Evolutionary conservation across 2,888 invertebrate species (phyloP).

Genomic region (Danaus chrysippus): DNA sequence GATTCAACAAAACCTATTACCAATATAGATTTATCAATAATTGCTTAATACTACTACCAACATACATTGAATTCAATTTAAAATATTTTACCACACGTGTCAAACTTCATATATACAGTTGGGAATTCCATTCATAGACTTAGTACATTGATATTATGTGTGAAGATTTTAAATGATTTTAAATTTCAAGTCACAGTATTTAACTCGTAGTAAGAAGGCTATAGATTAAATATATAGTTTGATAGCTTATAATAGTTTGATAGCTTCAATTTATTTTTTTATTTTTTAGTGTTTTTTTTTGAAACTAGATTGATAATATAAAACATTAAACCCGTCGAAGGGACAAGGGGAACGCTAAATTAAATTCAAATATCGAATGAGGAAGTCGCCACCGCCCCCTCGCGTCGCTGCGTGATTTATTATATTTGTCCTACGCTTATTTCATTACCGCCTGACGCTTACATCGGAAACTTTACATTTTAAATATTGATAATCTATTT

Average conservation of each 20-base stretch:
- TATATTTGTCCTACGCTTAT: slow-evolving; percentile 78
- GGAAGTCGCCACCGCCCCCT: slow-evolving; percentile 71
- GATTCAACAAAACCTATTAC: slow-evolving; percentile 11
- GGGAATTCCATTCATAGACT: too few relatives aligned
- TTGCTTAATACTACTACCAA: slow-evolving; percentile 6
- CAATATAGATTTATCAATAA: slow-evolving; percentile 7
- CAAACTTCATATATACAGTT: neutral
- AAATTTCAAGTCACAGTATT: too few relatives aligned
- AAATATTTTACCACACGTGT: neutral
- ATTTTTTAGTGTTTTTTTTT: neutral
- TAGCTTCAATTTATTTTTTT: neutral
- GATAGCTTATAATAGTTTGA: too few relatives aligned
- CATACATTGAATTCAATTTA: neutral
- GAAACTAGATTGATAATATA: slow-evolving; percentile 10
- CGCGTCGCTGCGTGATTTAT: slow-evolving; percentile 75
- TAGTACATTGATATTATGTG: too few relatives aligned
- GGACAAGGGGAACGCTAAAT: slow-evolving; percentile 71
- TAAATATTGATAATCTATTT: slow-evolving; percentile 23
- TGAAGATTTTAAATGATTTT: too few relatives aligned
- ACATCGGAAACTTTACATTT: slow-evolving; percentile 26
- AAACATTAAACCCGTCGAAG: slow-evolving; percentile 58
- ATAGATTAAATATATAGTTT: too few relatives aligned
- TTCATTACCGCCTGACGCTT: slow-evolving; percentile 72
- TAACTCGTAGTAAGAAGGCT: too few relatives aligned
- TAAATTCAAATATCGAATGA: slow-evolving; percentile 79